Evolutionary conservation across 2,797 vertebrate species (phyloP).

Genomic region (Rhinogobio ventralis): DNA sequence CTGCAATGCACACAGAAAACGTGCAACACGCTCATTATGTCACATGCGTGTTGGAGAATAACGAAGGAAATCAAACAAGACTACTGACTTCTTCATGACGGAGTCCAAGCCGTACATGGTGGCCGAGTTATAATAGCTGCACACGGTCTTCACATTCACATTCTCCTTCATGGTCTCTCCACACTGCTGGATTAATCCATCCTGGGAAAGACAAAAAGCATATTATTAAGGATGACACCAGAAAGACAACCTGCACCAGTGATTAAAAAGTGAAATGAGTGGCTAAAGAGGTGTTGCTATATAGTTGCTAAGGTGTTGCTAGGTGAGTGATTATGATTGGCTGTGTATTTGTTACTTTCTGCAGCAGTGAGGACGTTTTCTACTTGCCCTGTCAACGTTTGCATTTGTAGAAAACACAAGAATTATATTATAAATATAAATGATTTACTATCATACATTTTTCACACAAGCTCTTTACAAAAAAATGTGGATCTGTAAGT

Average conservation of each 20-base stretch:
- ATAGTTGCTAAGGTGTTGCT: background rate
- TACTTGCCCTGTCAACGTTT: background rate
- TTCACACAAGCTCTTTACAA: background rate
- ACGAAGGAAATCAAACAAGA: slow-evolving; percentile 6
- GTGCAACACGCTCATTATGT: background rate
- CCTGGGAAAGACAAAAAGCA: slow-evolving; percentile 73
- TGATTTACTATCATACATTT: background rate
- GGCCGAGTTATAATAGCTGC: slow-evolving; percentile 89
- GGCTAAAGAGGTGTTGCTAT: background rate
- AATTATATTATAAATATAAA: background rate
- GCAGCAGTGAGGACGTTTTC: background rate
- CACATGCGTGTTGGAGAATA: accelerated
- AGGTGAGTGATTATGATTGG: background rate
- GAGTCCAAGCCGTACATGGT: slow-evolving; percentile 93
- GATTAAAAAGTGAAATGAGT: background rate
- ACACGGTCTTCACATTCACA: slow-evolving; percentile 91
- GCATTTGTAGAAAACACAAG: background rate
- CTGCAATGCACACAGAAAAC: slow-evolving; percentile 72
- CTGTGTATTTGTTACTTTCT: background rate
- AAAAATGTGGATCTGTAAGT: background rate
- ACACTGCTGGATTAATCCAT: slow-evolving; percentile 96
- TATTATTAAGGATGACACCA: background rate
- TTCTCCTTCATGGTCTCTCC: slow-evolving; percentile 99
- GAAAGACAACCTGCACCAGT: background rate
- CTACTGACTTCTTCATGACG: slow-evolving; percentile 91